A percentile compares a stretch with the other conserved stretches of the same genome.
Evolutionary conservation across 2,113 vertebrate genomes (phyloP).

Genomic region (Cynoglossus semilaevis): DNA sequence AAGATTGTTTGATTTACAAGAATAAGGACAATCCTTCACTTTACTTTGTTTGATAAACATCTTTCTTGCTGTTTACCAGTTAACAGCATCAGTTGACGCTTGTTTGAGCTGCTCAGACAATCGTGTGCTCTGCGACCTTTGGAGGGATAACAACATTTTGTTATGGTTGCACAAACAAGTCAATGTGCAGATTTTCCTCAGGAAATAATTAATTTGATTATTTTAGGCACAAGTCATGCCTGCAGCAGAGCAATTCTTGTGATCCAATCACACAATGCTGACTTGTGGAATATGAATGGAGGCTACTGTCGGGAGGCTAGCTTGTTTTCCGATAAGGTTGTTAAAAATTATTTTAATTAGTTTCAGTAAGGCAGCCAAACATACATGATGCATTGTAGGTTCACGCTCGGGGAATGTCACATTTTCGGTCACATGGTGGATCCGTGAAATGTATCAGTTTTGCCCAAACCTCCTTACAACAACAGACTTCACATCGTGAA

Average conservation of each 20-base stretch:
- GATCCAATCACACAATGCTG: slow-evolving; percentile 75
- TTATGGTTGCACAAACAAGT: slow-evolving; percentile 75
- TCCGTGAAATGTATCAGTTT: slow-evolving; percentile 91
- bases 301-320: slow-evolving; percentile 64
- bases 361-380: slow-evolving; percentile 78
- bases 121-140: slow-evolving; percentile 55
- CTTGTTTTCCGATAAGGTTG: slow-evolving; percentile 86
- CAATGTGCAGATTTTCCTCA: slow-evolving; percentile 62
- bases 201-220: slow-evolving; percentile 77
- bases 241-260: slow-evolving; percentile 76
- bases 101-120: slow-evolving; percentile 46
- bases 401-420: slow-evolving; percentile 85
- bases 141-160: slow-evolving; percentile 75
- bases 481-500: slow-evolving; percentile 79
- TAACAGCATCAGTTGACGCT: slow-evolving; percentile 45
- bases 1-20: slow-evolving; percentile 39
- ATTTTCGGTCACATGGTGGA: slow-evolving; percentile 91
- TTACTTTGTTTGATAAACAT: slow-evolving; percentile 41
- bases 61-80: slow-evolving; percentile 28
- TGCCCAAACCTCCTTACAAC: slow-evolving; percentile 83
- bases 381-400: slow-evolving; percentile 78
- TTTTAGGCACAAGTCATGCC: slow-evolving; percentile 77
- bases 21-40: slow-evolving; percentile 12
- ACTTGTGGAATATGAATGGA: slow-evolving; percentile 75
- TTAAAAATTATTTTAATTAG: slow-evolving; percentile 92